Evolutionary conservation across 2,797 vertebrate genomes (phyloP), one percentile per base, ranked within the genome.

Genomic region (Pangasius mekongensis): DNA sequence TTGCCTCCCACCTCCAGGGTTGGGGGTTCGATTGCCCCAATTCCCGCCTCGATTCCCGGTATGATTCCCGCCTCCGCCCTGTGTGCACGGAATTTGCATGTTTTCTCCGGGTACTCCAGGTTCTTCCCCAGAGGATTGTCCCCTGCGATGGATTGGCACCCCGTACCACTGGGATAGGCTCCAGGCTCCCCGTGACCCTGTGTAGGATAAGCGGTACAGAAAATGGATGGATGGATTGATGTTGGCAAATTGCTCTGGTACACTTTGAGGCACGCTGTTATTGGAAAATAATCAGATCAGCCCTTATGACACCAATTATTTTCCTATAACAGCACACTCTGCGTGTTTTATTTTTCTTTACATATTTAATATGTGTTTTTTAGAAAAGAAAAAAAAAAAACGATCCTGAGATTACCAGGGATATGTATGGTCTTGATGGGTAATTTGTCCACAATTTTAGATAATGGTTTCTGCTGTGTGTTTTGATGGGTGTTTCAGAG

Each of bases 401-500:
- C 11, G 11, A 49, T n/a, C 47, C 49, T 54, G 56, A 49, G 60
- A 83, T 49, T 66, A 62, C 16, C 43, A 36, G 2, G 10, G 27
- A 33, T 69, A 30, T 33, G 62, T 62, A 47, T n/a, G 14, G 81
- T 10, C 62, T 52, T 52, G 62, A 56, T 83, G 83, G 30, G 74
- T 78, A 86, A 86, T 80, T 86, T 86, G 74, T 78, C 74, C 47
- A 67, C 43, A 16, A 39, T 54, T 78, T 86, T 47, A 54, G 74
- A 36, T 86, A 80, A 78, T n/a, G 76, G 30, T 80, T 64, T 80
- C 47, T 67, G 74, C 49, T 86, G 47, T 74, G 78, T 64, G 87
- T 88, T 58, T 81, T 89, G 85, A 83, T 76, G 69, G 30, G 52
- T 90, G 83, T 91, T 90, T 90, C 85, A 84, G 56, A 67, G 87